These are phyloP conservation scores for Atopsyche davidsoni DNA, from an alignment of 1,140 invertebrate genomes.

Conservation along the genomic window DNA sequence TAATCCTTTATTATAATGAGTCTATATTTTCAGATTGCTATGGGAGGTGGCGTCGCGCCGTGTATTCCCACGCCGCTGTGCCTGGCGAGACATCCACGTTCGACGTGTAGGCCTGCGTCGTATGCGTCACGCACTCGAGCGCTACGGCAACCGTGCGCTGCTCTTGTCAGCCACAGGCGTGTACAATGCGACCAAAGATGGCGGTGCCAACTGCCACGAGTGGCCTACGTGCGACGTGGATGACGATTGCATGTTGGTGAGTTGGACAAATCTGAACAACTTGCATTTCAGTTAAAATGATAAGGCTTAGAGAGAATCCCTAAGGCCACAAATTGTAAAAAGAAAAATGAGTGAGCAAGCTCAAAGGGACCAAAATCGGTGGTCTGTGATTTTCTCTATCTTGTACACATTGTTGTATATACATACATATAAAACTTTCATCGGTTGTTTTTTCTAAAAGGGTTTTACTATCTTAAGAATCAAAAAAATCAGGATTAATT, in stretches of 20 bases:
- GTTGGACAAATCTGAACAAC: not conserved
- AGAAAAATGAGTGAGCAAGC: too few species aligned
- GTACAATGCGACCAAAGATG: slow-evolving; percentile 32
- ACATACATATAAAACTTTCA: too few species aligned
- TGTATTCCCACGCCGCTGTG: slow-evolving; percentile 6
- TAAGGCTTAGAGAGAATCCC: too few species aligned
- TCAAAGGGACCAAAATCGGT: too few species aligned
- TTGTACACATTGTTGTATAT: too few species aligned
- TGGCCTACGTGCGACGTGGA: slow-evolving; percentile 37
- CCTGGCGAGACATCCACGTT: not conserved
- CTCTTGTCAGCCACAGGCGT: slow-evolving; percentile 40
- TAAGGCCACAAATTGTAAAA: too few species aligned
- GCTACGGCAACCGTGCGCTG: slow-evolving; percentile 24
- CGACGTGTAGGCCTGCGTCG: slow-evolving; percentile 1
- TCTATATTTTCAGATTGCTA: slow-evolving; percentile 9
- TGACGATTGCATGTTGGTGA: slow-evolving; percentile 40
- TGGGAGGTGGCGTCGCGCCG: slow-evolving; percentile 16
- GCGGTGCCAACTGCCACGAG: slow-evolving; percentile 11
- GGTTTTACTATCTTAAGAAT: too few species aligned
- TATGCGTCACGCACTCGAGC: slow-evolving; percentile 16
- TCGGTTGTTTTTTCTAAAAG: too few species aligned
- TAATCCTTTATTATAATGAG: too few species aligned
- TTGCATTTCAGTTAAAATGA: not conserved
- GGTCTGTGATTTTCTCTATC: too few species aligned
- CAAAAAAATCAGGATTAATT: too few species aligned